Percentiles rank a stretch among this genome's conserved stretches.
phyloP scores from a whole-genome alignment of 1,140 invertebrate species.

The Planococcus citri region DNA sequence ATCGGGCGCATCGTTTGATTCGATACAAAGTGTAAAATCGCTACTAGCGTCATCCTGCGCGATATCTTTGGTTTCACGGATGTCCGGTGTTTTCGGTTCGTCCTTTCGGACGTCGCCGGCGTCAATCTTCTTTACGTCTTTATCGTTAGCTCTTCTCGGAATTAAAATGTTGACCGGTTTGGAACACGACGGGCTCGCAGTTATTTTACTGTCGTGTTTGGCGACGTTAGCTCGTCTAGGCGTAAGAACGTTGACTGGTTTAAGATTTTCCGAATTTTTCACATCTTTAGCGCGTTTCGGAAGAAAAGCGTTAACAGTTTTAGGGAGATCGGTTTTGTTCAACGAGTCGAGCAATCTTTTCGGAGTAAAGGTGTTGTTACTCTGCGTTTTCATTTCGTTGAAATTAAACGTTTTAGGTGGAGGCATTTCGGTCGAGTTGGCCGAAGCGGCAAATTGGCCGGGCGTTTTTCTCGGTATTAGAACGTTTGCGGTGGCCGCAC shows the following conservation, averaged over 20 bases:
- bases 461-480: background rate
- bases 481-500: background rate
- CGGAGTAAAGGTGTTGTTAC: too few relatives aligned
- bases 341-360: too few relatives aligned
- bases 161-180: background rate
- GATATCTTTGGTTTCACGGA: background rate
- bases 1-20: background rate
- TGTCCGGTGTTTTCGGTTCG: background rate
- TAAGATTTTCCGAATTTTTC: background rate
- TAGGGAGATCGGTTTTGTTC: too few relatives aligned
- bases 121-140: background rate
- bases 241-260: background rate
- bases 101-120: too few relatives aligned
- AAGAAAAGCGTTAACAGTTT: too few relatives aligned
- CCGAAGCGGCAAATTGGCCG: too few relatives aligned
- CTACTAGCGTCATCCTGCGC: background rate
- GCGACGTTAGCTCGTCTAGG: background rate
- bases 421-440: too few relatives aligned
- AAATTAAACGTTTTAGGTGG: too few relatives aligned
- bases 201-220: too few relatives aligned
- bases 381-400: too few relatives aligned
- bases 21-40: background rate
- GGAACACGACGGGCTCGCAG: too few relatives aligned
- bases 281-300: too few relatives aligned
- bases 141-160: background rate